Evolutionary conservation across 2,888 invertebrate genomes (phyloP).

Genomic region (Trissoscelio sp.): DNA sequence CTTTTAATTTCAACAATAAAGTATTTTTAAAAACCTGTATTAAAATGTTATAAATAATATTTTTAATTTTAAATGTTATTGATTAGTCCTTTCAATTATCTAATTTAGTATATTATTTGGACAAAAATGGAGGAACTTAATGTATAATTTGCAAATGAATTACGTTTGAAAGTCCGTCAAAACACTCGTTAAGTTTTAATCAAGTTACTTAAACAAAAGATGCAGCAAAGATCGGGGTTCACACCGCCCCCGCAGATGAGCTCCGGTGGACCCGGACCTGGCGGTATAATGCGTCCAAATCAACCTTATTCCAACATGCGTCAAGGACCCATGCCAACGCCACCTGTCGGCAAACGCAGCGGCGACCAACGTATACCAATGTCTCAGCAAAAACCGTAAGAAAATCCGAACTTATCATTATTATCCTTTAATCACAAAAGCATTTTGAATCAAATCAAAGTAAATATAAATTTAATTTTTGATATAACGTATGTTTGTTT

Average conservation of each 20-base stretch:
- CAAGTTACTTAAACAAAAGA: slow-evolving; percentile 74
- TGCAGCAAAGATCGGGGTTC: slow-evolving; percentile 88
- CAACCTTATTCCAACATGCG: slow-evolving; percentile 86
- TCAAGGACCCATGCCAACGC: slow-evolving; percentile 85
- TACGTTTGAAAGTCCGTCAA: too few species aligned
- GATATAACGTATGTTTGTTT: slow-evolving; percentile 17
- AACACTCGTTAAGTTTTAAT: slow-evolving; percentile 53
- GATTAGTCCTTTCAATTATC: too few species aligned
- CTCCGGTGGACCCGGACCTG: slow-evolving; percentile 83
- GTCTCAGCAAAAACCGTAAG: slow-evolving; percentile 86
- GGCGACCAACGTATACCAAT: slow-evolving; percentile 86
- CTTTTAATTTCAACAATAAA: too few species aligned
- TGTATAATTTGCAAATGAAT: too few species aligned
- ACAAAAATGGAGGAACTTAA: too few species aligned
- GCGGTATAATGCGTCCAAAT: slow-evolving; percentile 86
- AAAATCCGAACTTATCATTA: not conserved
- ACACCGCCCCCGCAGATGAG: slow-evolving; percentile 87
- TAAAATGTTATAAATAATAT: too few species aligned
- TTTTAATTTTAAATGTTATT: too few species aligned
- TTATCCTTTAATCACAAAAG: not conserved
- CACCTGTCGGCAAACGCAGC: slow-evolving; percentile 87
- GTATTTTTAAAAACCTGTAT: too few species aligned
- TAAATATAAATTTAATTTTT: not conserved
- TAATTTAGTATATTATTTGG: too few species aligned
- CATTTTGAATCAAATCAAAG: not conserved